Conservation (phyloP, 2,888 invertebrate species). For the Eutolmus rufibarbis region DNA sequence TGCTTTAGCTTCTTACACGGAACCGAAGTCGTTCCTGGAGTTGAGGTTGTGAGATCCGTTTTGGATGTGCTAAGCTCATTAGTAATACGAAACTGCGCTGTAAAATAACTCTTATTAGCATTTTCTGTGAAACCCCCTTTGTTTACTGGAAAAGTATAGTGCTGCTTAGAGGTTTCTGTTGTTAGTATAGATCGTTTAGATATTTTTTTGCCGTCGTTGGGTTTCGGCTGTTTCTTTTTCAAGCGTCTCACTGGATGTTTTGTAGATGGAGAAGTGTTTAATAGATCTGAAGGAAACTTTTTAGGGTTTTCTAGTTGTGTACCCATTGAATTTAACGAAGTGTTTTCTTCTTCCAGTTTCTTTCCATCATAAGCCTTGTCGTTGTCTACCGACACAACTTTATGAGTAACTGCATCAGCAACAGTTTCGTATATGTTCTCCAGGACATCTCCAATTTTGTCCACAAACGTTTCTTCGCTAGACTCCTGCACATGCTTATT, state of each 20-base stretch:
- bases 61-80: constrained; percentile 28
- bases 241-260: background rate
- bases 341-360: background rate
- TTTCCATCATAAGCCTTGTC: background rate
- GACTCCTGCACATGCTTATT: background rate
- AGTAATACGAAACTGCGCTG: constrained; percentile 49
- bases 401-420: background rate
- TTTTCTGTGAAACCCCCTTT: background rate
- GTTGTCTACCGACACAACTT: background rate
- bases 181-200: background rate
- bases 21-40: background rate
- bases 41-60: background rate
- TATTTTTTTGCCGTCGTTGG: background rate
- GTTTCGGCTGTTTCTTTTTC: background rate
- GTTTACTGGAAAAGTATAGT: background rate
- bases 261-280: background rate
- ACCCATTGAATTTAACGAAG: background rate
- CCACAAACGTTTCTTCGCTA: background rate
- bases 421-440: constrained; percentile 14
- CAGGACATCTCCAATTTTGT: background rate
- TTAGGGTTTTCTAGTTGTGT: background rate
- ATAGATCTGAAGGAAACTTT: background rate
- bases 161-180: background rate
- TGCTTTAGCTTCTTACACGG: background rate
- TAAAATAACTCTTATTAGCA: constrained; percentile 45